phyloP scores from a whole-genome alignment of 2,888 invertebrate species.

The Lysandra bellargus region DNA sequence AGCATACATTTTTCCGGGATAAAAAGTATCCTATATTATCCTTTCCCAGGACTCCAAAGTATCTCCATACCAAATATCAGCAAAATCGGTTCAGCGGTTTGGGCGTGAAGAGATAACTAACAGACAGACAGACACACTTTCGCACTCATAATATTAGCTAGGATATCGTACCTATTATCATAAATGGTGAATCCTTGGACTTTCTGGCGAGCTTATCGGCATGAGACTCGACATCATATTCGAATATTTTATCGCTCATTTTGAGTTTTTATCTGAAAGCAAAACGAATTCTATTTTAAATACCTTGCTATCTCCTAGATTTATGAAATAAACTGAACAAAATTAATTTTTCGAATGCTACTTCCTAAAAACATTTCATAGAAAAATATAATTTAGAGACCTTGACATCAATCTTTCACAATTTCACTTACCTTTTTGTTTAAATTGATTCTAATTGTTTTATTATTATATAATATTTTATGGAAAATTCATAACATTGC shows the following conservation, averaged over 20 bases:
- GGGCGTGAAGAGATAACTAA: no score
- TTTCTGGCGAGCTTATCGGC: constrained; percentile 82
- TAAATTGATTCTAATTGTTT: constrained; percentile 37
- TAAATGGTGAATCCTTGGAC: constrained; percentile 86
- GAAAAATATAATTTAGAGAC: background rate
- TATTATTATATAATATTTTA: constrained; percentile 61
- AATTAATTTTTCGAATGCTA: background rate
- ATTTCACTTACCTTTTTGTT: constrained; percentile 30
- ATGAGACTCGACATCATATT: constrained; percentile 79
- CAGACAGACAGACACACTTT: no score
- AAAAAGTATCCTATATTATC: no score
- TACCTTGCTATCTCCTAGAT: background rate
- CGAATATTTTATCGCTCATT: constrained; percentile 67
- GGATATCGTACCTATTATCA: constrained; percentile 79
- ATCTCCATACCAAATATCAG: no score
- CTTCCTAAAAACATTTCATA: background rate
- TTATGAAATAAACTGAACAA: background rate
- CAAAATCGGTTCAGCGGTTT: no score
- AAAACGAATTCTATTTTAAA: background rate
- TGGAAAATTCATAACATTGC: constrained; percentile 55
- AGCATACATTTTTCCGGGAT: no score
- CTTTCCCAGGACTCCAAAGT: no score
- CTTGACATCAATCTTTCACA: background rate
- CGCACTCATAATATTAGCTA: no score
- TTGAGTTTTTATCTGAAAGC: constrained; percentile 37